Evolutionary conservation across 2,888 invertebrate species (phyloP), one percentile per base, ranked within the genome.

Genomic region (Pherbina coryleti): DNA sequence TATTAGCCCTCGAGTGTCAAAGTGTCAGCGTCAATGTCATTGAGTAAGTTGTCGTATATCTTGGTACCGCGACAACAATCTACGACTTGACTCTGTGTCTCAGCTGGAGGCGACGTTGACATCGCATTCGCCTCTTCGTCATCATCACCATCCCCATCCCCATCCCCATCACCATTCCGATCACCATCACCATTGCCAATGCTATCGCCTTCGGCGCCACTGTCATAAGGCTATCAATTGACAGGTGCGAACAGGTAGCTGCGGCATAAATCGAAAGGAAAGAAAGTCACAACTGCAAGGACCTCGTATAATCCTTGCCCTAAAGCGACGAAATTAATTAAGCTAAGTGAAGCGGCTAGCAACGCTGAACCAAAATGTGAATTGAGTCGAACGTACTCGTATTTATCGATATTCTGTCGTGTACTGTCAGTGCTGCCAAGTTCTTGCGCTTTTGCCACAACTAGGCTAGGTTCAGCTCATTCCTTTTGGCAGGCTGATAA

Each of bases 241-340:
- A 7, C 60, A 60, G 25, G 60, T 60, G 60, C 28, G 60, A 60
- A 60, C 25, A 28, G 25, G 25, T 28, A 25, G 11, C 5, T 22
- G 28, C 14, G 14, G 14, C 28, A 60, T 14, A 17, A 60, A 60
- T 17, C 14, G 28, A 28, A 60, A 60, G 25, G n/a, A 60, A 28
- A 60, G 28, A 28, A 60, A 17, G 60, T 60, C 25, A 28, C 17
- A 17, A 70, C 51, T 14, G 9, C 17, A 53, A 51, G 70, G 11
- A 67, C 17, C 49, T 67, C 60, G 37, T 51, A 69, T 62, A 76
- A 53, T 64, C 62, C 70, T 73, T 67, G 55, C 75, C 77, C 70
- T 19, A 19, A 70, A 75, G 79, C 75, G 71, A 34, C 57, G 51
- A 77, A 79, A 79, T 77, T 79, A 79, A 79, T 79, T 79, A 79